These are phyloP conservation scores for Egretta garzetta DNA, from an alignment of 2,113 vertebrate species.

Conservation along the genomic window DNA sequence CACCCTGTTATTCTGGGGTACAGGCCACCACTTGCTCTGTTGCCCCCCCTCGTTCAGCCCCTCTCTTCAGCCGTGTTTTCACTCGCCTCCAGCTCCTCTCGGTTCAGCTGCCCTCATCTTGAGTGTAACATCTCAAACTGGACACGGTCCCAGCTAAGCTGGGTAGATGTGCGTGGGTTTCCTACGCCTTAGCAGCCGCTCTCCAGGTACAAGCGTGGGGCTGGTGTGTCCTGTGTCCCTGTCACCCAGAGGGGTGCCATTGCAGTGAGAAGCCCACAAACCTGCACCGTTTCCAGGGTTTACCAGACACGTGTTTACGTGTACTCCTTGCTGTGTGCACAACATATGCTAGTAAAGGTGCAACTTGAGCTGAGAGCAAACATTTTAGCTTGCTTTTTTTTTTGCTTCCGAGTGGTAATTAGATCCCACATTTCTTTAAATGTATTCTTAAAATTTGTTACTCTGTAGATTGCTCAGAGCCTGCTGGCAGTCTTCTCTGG, in stretches of 20 bases:
- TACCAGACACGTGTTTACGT: accelerated
- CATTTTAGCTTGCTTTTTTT: not conserved
- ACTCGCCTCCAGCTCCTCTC: not conserved
- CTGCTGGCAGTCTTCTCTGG: not conserved
- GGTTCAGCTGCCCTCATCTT: accelerated
- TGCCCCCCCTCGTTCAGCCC: accelerated
- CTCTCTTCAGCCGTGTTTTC: accelerated
- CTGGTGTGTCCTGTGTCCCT: not conserved
- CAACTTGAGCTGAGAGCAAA: not conserved
- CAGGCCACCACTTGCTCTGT: accelerated
- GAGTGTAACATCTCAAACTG: not conserved
- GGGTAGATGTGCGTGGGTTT: accelerated
- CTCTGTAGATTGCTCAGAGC: not conserved
- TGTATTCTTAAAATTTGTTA: not conserved
- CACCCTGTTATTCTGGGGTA: not conserved
- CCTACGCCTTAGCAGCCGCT: not conserved
- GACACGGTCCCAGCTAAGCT: not conserved
- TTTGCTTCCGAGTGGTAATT: not conserved
- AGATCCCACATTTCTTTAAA: not conserved
- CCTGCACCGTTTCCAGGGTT: accelerated
- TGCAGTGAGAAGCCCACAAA: not conserved
- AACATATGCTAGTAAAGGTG: not conserved
- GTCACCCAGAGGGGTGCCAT: not conserved
- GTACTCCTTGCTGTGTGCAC: not conserved
- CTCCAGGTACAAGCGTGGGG: not conserved